phyloP scores from a whole-genome alignment of 2,888 invertebrate genomes.

The Mythimna albipuncta region DNA sequence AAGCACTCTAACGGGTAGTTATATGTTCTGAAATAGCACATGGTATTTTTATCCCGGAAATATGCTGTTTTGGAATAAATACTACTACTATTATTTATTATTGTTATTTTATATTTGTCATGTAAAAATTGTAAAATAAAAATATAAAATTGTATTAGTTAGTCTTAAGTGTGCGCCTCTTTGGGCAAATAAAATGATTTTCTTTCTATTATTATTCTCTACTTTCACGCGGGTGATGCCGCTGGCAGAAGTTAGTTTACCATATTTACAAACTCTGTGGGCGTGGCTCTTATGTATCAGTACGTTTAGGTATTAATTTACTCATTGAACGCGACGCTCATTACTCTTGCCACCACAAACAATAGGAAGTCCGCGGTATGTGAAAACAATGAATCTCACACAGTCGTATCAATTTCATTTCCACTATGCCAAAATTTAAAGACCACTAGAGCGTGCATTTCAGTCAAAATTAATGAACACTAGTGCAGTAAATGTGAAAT shows the following conservation, averaged over 20 bases:
- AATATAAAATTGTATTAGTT: too few species aligned
- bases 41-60: too few species aligned
- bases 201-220: too few species aligned
- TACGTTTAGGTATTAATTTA: conserved; percentile 32
- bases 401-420: conserved; percentile 45
- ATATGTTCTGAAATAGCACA: too few species aligned
- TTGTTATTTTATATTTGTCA: too few species aligned
- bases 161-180: too few species aligned
- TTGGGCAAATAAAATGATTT: too few species aligned
- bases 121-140: too few species aligned
- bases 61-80: too few species aligned
- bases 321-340: conserved; percentile 32
- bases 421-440: conserved; percentile 40
- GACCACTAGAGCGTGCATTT: conserved; percentile 36
- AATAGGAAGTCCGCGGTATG: conserved; percentile 31
- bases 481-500: conserved; percentile 39
- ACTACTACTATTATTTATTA: too few species aligned
- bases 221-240: too few species aligned
- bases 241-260: neutral
- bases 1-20: too few species aligned
- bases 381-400: conserved; percentile 48
- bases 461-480: conserved; percentile 42
- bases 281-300: conserved; percentile 20
- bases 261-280: neutral
- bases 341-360: conserved; percentile 38